Percentiles rank a stretch among this genome's conserved stretches.
Evolutionary conservation across 2,113 vertebrate genomes (phyloP).

Genomic region (Pogona vitticeps): DNA sequence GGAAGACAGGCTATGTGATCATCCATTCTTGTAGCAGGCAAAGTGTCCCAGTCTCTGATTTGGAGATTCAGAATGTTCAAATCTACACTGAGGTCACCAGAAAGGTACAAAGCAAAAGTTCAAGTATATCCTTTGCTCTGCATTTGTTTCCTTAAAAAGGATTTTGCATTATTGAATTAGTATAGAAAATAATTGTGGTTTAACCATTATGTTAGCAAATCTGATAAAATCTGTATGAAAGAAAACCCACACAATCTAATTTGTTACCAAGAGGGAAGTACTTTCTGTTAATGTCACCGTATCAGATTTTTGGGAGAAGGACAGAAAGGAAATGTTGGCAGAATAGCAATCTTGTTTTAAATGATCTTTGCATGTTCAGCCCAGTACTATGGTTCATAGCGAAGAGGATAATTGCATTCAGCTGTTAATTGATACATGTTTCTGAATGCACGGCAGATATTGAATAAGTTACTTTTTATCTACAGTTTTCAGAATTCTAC

Average conservation of each 20-base stretch:
- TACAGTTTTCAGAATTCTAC: too few relatives aligned
- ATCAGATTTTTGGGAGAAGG: slow-evolving; percentile 26
- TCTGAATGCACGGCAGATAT: neutral
- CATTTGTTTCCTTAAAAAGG: slow-evolving; percentile 49
- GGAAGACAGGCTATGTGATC: too few relatives aligned
- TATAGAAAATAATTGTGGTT: slow-evolving; percentile 39
- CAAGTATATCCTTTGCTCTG: slow-evolving; percentile 29
- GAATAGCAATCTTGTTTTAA: neutral
- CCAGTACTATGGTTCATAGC: neutral
- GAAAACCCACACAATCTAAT: slow-evolving; percentile 7
- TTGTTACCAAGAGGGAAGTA: neutral
- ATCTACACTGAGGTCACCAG: slow-evolving; percentile 2
- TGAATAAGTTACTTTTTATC: neutral
- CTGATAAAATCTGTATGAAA: slow-evolving; percentile 25
- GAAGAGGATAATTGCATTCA: neutral
- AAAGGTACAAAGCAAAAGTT: slow-evolving; percentile 29
- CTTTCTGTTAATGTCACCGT: slow-evolving; percentile 20
- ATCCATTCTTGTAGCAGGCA: too few relatives aligned
- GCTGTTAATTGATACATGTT: neutral
- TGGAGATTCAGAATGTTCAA: neutral
- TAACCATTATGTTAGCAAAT: slow-evolving; percentile 21
- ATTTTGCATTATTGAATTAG: slow-evolving; percentile 58
- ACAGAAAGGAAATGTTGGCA: neutral
- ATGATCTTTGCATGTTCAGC: neutral
- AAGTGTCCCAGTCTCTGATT: neutral